Evolutionary conservation across 2,113 vertebrate species (phyloP), one percentile per base, ranked within the genome.

Genomic region (Lepus americanus): DNA sequence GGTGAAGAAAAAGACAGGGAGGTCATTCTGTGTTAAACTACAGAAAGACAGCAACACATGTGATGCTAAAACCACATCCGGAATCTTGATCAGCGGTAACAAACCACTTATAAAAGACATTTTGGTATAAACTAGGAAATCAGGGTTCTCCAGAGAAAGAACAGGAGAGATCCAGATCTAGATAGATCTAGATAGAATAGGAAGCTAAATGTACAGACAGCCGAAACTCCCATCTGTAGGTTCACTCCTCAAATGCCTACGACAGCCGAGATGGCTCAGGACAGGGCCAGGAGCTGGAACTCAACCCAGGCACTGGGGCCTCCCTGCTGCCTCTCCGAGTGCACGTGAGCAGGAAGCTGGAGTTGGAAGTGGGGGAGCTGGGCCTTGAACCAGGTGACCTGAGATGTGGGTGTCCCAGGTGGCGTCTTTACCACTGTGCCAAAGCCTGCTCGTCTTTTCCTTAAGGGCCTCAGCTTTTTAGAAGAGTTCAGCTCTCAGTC

Each of bases 121-220:
- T 86, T 82, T 74, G 36, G 66, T 12, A 39, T 80, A 27, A 92
- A 87, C n/a, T 76, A 44, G 39, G 25, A 95, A 87, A 67, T 83
- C 5, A 92, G 55, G 16, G 29, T 80, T 94, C 31, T 72, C 12
- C 44, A 76, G 69, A 49, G 51, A 63, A 61, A 36, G 5, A 44
- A 33, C 19, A 22, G 29, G 12, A 19, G 36, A 63, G 31, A 11
- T 25, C 19, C 55, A 17, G 6, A n/a, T 55, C 31, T 92, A 9
- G 20, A 80, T 55, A 31, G 44, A 44, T 44, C 44, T 16, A 66
- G 31, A 19, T 0, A 22, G 23, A 36, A 20, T 90, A 66, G 25
- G 64, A 66, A 2, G 9, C 7, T 10, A 39, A 36, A 39, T 36
- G 20, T 39, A 59, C 17, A 17, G 13, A 59, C 55, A 59, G 55